Evolutionary conservation across 2,113 vertebrate genomes (phyloP).

Genomic region (Collichthys lucidus): DNA sequence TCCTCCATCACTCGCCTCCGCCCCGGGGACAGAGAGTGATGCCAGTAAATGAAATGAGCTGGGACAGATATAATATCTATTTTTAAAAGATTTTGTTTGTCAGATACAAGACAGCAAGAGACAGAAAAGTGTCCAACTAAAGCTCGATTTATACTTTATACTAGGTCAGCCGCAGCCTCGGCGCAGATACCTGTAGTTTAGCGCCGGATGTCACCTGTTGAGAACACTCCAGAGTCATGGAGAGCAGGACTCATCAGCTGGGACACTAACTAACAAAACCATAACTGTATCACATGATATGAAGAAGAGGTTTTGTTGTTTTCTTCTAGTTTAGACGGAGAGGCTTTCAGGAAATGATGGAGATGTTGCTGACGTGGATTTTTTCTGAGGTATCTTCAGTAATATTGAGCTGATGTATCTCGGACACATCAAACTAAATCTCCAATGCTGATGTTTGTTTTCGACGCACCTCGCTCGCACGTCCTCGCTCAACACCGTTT

Average conservation of each 20-base stretch:
- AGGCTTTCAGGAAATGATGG: too few species aligned
- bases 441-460: not conserved
- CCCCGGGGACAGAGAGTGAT: not conserved
- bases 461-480: too few species aligned
- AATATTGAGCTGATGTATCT: too few species aligned
- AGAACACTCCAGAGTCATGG: too few species aligned
- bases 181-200: not conserved
- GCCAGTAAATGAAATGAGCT: not conserved
- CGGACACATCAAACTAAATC: too few species aligned
- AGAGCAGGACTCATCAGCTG: too few species aligned
- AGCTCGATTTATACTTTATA: not conserved
- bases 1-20: slow-evolving; percentile 5
- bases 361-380: not conserved
- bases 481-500: too few species aligned
- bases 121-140: not conserved
- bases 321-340: not conserved
- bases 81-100: not conserved
- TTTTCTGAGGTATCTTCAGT: not conserved
- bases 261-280: too few species aligned
- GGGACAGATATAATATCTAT: not conserved
- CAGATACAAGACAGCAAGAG: not conserved
- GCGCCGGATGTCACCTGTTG: not conserved
- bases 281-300: too few species aligned
- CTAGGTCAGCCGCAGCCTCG: accelerated
- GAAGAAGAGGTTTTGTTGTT: too few species aligned